A percentile compares a stretch with the other conserved stretches of the same genome.
Evolutionary conservation across 2,113 vertebrate genomes (phyloP).

Genomic region (Leptodactylus fuscus): DNA sequence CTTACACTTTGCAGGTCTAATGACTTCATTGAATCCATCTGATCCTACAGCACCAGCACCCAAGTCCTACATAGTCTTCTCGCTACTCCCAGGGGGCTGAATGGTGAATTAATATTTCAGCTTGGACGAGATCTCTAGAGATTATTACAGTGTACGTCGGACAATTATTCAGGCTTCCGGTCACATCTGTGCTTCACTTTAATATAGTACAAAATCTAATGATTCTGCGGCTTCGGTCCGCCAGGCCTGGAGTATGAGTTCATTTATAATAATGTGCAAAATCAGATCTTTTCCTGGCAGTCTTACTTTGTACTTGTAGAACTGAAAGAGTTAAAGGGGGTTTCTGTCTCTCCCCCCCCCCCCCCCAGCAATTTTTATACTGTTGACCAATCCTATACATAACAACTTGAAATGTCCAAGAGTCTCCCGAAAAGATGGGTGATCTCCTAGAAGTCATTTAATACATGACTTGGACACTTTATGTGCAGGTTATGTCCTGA

Average conservation of each 20-base stretch:
- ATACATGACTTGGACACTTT: too few relatives aligned
- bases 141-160: conserved; percentile 16
- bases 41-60: background rate
- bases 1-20: too few relatives aligned
- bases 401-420: too few relatives aligned
- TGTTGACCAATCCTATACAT: too few relatives aligned
- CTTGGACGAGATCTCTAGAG: background rate
- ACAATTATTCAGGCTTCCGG: conserved; percentile 20
- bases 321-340: background rate
- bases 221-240: background rate
- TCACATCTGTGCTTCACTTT: conserved; percentile 19
- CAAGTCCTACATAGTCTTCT: background rate
- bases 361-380: too few relatives aligned
- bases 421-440: too few relatives aligned
- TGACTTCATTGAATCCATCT: background rate
- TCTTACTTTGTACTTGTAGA: background rate
- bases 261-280: background rate
- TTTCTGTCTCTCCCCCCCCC: too few relatives aligned
- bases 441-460: too few relatives aligned
- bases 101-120: background rate
- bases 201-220: conserved; percentile 24
- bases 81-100: background rate
- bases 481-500: too few relatives aligned
- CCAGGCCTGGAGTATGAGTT: background rate
- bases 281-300: background rate